Percentiles rank a stretch among this genome's conserved stretches.
Evolutionary conservation across 2,797 vertebrate genomes (phyloP).

Genomic region (Rhadinocentrus ornatus): DNA sequence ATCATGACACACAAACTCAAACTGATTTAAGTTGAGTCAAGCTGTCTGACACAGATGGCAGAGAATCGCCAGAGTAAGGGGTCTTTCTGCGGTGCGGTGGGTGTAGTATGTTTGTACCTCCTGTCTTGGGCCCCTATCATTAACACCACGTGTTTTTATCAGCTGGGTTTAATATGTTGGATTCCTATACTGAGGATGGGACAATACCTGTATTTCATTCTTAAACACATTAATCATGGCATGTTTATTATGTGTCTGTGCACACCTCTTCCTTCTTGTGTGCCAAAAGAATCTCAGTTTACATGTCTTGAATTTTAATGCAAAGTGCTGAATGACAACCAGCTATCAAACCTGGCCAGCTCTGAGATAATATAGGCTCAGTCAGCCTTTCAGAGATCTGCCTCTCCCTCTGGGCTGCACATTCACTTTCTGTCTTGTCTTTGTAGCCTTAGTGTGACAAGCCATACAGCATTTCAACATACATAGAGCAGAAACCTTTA

Average conservation of each 20-base stretch:
- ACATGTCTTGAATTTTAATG: slow-evolving; percentile 50
- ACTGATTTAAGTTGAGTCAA: slow-evolving; percentile 59
- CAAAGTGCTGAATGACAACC: slow-evolving; percentile 58
- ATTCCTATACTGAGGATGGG: slow-evolving; percentile 51
- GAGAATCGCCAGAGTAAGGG: slow-evolving; percentile 55
- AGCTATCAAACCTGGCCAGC: slow-evolving; percentile 65
- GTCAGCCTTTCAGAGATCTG: slow-evolving; percentile 44
- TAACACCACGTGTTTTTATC: slow-evolving; percentile 69
- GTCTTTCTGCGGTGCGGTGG: slow-evolving; percentile 62
- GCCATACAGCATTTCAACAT: slow-evolving; percentile 59
- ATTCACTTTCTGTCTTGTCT: slow-evolving; percentile 53
- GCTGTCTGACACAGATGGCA: slow-evolving; percentile 72
- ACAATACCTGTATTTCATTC: slow-evolving; percentile 67
- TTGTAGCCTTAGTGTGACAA: slow-evolving; percentile 62
- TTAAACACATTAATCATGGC: slow-evolving; percentile 69
- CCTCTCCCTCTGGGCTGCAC: slow-evolving; percentile 47
- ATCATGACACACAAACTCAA: slow-evolving; percentile 49
- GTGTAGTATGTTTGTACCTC: slow-evolving; percentile 72
- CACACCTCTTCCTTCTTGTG: slow-evolving; percentile 36
- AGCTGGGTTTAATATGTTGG: slow-evolving; percentile 50
- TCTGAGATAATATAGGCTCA: slow-evolving; percentile 49
- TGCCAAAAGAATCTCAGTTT: slow-evolving; percentile 41
- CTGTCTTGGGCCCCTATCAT: slow-evolving; percentile 76
- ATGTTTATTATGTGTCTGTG: slow-evolving; percentile 68
- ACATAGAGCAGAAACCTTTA: slow-evolving; percentile 50